Percentiles rank a stretch among this genome's conserved stretches.
Evolutionary conservation across 2,113 vertebrate genomes (phyloP).

Genomic region (Mohoua ochrocephala): DNA sequence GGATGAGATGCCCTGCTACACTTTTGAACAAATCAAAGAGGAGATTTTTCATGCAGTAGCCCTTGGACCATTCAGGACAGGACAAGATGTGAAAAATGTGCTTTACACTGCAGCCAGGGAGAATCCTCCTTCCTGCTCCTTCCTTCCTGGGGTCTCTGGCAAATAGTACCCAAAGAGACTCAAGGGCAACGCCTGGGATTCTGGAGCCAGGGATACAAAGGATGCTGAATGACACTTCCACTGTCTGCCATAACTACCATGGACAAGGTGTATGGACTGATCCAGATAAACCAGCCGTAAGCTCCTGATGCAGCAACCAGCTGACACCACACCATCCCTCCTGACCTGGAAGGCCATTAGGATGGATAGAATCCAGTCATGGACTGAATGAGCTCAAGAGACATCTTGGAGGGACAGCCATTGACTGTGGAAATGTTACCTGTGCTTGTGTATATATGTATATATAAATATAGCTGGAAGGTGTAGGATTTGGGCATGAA

Average conservation of each 20-base stretch:
- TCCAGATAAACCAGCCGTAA: accelerated
- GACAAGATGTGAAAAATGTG: background rate
- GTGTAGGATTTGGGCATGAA: background rate
- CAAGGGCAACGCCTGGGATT: background rate
- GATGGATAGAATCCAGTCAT: background rate
- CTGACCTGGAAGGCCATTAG: background rate
- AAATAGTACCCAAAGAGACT: background rate
- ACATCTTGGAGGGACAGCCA: background rate
- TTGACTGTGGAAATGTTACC: background rate
- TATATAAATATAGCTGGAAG: background rate
- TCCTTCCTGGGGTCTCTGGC: background rate
- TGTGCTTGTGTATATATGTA: background rate
- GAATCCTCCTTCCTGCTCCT: background rate
- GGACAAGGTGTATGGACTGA: background rate
- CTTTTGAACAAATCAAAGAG: background rate
- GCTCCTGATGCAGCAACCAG: background rate
- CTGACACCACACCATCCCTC: background rate
- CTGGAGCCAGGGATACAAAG: background rate
- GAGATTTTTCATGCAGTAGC: background rate
- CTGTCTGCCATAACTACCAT: background rate
- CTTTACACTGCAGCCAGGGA: background rate
- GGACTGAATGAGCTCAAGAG: background rate
- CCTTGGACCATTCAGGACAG: background rate
- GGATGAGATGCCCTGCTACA: background rate
- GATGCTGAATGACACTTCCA: background rate